These are phyloP conservation scores for Cosmia trapezina DNA, from an alignment of 2,888 invertebrate species.

Conservation along the genomic window DNA sequence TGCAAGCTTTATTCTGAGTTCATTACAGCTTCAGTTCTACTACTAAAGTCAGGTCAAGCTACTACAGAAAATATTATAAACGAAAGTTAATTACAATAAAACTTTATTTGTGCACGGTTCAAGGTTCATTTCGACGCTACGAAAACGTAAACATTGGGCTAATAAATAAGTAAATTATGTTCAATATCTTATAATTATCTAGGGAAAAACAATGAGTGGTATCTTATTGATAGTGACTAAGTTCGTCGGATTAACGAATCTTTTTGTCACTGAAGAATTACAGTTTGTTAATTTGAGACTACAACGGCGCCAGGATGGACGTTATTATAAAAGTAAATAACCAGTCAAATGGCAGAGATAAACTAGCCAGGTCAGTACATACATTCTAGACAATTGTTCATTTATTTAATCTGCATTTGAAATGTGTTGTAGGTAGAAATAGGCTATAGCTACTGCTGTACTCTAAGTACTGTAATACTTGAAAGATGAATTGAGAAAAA, in stretches of 20 bases:
- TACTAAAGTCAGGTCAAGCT: neutral
- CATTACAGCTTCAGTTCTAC: neutral
- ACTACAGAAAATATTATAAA: neutral
- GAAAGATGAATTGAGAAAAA: neutral
- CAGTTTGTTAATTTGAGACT: slow-evolving; percentile 10
- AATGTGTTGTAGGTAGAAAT: neutral
- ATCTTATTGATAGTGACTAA: slow-evolving; percentile 17
- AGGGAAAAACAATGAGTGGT: slow-evolving; percentile 21
- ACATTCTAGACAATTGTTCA: slow-evolving; percentile 21
- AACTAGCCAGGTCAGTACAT: slow-evolving; percentile 86
- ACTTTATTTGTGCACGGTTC: slow-evolving; percentile 38
- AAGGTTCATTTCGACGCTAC: slow-evolving; percentile 37
- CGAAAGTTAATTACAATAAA: neutral
- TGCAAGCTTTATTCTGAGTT: neutral
- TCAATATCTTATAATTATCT: slow-evolving; percentile 7
- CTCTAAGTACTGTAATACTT: neutral
- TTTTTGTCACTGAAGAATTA: slow-evolving; percentile 15
- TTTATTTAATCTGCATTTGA: neutral
- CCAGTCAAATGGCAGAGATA: slow-evolving; percentile 90
- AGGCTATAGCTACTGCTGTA: neutral
- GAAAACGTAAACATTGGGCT: slow-evolving; percentile 22
- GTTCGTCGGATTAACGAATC: slow-evolving; percentile 11
- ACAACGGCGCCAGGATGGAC: slow-evolving; percentile 78
- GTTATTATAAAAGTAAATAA: slow-evolving; percentile 88
- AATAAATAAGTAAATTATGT: neutral